phyloP scores from a whole-genome alignment of 2,113 vertebrate genomes.

The Thunnus thynnus region DNA sequence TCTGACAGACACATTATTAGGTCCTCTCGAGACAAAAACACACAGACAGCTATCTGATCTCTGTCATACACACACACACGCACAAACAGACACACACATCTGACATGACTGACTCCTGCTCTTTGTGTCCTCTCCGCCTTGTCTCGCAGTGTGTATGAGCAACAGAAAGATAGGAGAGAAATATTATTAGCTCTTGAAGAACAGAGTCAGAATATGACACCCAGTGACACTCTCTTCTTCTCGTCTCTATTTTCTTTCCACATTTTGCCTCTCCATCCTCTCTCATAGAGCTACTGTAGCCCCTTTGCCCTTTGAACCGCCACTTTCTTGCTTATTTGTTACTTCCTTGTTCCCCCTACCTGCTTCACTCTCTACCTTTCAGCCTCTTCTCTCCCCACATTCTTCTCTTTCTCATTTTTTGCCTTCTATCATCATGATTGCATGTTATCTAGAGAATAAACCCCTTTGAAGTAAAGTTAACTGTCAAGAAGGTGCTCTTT shows the following conservation, averaged over 20 bases:
- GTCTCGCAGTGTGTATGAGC: conserved; percentile 22
- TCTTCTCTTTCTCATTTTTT: not conserved
- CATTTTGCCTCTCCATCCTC: conserved; percentile 1
- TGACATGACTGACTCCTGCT: conserved; percentile 48
- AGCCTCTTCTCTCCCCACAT: not conserved
- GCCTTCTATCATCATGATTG: not conserved
- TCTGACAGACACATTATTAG: conserved; percentile 65
- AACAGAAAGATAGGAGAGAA: conserved; percentile 12
- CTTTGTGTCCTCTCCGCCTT: conserved; percentile 54
- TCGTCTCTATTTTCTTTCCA: conserved; percentile 8
- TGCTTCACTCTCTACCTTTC: conserved; percentile 28
- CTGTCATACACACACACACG: not conserved
- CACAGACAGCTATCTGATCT: conserved; percentile 53
- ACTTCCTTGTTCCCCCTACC: not conserved
- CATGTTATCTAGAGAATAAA: conserved; percentile 8
- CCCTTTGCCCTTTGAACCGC: not conserved
- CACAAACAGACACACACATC: conserved; percentile 38
- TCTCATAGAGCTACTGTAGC: not conserved
- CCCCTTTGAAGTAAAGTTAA: not conserved
- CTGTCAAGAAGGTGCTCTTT: not conserved
- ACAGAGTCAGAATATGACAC: conserved; percentile 17
- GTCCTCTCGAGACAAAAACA: conserved; percentile 53
- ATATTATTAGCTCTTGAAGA: conserved; percentile 61
- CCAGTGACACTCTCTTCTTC: conserved; percentile 8
- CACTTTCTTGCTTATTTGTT: conserved; percentile 25